These are phyloP conservation scores for Parasteatoda tepidariorum DNA, from an alignment of 1,140 invertebrate genomes.

Conservation along the genomic window DNA sequence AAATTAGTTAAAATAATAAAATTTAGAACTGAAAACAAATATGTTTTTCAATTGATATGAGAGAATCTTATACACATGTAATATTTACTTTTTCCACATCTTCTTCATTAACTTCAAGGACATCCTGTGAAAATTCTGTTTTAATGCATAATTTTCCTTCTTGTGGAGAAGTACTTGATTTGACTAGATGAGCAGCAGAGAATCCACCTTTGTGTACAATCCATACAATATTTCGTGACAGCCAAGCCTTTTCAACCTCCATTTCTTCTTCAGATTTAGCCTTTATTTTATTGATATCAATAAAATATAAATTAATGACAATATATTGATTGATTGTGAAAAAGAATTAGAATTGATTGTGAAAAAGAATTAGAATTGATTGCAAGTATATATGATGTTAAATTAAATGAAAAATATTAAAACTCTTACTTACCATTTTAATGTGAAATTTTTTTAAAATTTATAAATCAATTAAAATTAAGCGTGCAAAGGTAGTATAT, in stretches of 20 bases:
- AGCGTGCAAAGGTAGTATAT: too few species aligned
- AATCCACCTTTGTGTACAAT: constrained; percentile 90
- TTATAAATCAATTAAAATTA: too few species aligned
- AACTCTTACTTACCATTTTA: too few species aligned
- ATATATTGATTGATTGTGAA: not conserved
- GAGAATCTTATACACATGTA: too few species aligned
- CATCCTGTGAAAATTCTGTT: constrained; percentile 81
- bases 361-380: too few species aligned
- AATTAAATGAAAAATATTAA: too few species aligned
- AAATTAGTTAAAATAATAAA: too few species aligned
- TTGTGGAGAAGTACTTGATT: constrained; percentile 66
- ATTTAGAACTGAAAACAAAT: too few species aligned
- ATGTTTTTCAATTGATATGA: too few species aligned
- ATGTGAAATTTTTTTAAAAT: too few species aligned
- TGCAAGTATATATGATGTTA: too few species aligned
- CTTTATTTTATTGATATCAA: too few species aligned
- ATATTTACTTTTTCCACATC: constrained; percentile 91
- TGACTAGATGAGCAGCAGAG: constrained; percentile 77
- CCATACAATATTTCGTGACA: constrained; percentile 86
- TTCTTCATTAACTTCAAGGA: constrained; percentile 89
- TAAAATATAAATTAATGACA: not conserved
- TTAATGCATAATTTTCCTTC: constrained; percentile 79
- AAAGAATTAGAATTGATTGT: not conserved
- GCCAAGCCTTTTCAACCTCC: constrained; percentile 82
- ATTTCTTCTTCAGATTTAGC: constrained; percentile 84